Percentiles rank a stretch among this genome's conserved stretches.
Conservation (phyloP, 2,888 invertebrate genomes). For the Sepioteuthis lessoniana region DNA sequence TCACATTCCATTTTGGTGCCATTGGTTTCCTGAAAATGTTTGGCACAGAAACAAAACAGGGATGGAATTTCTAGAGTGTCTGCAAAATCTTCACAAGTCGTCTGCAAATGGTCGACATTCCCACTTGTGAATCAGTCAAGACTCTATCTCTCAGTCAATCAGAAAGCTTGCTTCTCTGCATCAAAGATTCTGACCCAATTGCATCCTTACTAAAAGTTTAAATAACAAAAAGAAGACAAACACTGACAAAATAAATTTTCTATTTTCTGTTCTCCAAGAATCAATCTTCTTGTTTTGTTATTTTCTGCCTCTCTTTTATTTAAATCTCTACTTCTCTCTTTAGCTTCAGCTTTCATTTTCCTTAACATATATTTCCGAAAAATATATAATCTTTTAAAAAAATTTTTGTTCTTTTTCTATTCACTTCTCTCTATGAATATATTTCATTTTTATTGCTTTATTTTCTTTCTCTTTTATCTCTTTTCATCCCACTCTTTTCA, state of each 20-base stretch:
- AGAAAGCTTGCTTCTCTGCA: neutral
- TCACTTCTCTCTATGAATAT: neutral
- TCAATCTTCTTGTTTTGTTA: no score
- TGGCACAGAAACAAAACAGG: neutral
- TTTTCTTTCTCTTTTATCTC: neutral
- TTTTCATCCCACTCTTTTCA: no score
- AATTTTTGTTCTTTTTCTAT: neutral
- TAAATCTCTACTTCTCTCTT: no score
- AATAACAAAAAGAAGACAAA: neutral
- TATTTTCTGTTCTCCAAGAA: neutral
- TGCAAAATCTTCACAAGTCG: neutral
- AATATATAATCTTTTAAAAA: no score
- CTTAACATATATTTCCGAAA: no score
- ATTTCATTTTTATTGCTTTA: neutral
- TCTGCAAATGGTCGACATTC: constrained; percentile 11
- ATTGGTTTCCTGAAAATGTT: neutral
- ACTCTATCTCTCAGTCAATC: neutral
- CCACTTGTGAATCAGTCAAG: neutral
- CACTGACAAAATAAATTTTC: neutral
- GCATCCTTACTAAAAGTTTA: neutral
- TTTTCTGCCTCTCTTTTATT: no score
- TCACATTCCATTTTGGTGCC: neutral
- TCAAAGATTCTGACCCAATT: neutral
- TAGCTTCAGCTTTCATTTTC: no score
- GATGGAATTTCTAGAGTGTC: neutral